Evolutionary conservation across 2,113 vertebrate genomes (phyloP).

Genomic region (Brienomyrus longianalis): DNA sequence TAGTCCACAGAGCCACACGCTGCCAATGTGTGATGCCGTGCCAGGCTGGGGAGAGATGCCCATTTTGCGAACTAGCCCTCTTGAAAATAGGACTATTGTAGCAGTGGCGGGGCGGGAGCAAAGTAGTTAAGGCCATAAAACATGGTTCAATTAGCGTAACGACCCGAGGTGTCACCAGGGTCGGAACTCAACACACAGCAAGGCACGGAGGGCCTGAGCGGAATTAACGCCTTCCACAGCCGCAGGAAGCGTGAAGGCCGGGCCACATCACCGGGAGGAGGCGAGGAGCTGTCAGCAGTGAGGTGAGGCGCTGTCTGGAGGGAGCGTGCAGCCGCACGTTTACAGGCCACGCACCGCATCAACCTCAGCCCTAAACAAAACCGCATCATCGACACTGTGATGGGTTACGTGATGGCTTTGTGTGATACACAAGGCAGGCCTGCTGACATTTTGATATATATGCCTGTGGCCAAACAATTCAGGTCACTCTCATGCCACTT

Average conservation of each 20-base stretch:
- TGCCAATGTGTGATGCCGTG: not conserved
- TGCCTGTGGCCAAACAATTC: not conserved
- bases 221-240: slow-evolving; percentile 14
- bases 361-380: not conserved
- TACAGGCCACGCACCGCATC: slow-evolving; percentile 16
- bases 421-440: not conserved
- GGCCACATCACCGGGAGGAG: slow-evolving; percentile 18
- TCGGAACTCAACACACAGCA: slow-evolving; percentile 30
- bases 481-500: not conserved
- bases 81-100: not conserved
- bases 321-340: not conserved
- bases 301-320: slow-evolving; percentile 30
- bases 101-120: not conserved
- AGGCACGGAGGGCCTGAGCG: not conserved
- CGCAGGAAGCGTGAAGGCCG: not conserved
- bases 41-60: not conserved
- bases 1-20: too few species aligned
- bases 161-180: slow-evolving; percentile 32
- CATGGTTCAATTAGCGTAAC: slow-evolving; percentile 61
- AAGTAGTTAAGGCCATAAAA: slow-evolving; percentile 27
- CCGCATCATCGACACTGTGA: not conserved
- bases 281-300: not conserved
- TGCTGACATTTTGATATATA: not conserved
- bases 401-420: not conserved
- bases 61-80: not conserved